Base-by-base conservation (phyloP, 2,797 vertebrate species). In the Sebastiscus tertius region DNA sequence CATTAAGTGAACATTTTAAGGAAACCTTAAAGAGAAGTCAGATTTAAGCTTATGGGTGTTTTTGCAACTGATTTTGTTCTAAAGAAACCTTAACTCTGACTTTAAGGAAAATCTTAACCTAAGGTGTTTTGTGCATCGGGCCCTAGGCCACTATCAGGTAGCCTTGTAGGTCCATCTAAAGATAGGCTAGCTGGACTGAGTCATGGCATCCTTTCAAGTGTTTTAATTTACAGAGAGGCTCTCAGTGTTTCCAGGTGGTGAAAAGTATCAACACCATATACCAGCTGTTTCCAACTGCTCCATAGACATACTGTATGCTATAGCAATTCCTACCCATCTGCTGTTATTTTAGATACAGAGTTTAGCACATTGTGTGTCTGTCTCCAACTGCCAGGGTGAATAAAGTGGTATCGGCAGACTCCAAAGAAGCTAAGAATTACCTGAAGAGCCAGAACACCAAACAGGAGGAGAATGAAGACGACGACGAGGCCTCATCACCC, bases 331-430 rank as follows among this genome's bases (percentile, higher is more conserved):
- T 6, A 4, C 65, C n/a, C 27, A 11, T 52, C 6, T 42, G 22
- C 31, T 33, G 11, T 27, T 46, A 16, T 29, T 18, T 20, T 24
- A 20, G 10, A 11, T 11, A 6, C 39, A 9, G 18, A 16, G 31
- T 46, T 22, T 6, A 70, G 49, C 49, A 34, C 5, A 14, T n/a
- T 63, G 34, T 24, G 20, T 60, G 20, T 54, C 2, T 66, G 27
- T 66, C 42, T 70, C 55, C 9, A 7, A 71, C 24, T 73, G 26
- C 58, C 88, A 99, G 98, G 92, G 97, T 99, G 52, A 96, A 96
- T 72, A 97, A 99, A 92, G 97, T 98, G 91, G 98, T 99, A 2
- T 96, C 97, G 4, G 95, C 95, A 6, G 88, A 96, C 69, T 99
- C 98, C 26, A 97, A 89, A 88, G 98, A 99, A 94, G 98, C 97